Percentiles rank a stretch among this genome's conserved stretches.
Evolutionary conservation across 2,888 invertebrate genomes (phyloP).

Genomic region (Philhelius pedissequus): DNA sequence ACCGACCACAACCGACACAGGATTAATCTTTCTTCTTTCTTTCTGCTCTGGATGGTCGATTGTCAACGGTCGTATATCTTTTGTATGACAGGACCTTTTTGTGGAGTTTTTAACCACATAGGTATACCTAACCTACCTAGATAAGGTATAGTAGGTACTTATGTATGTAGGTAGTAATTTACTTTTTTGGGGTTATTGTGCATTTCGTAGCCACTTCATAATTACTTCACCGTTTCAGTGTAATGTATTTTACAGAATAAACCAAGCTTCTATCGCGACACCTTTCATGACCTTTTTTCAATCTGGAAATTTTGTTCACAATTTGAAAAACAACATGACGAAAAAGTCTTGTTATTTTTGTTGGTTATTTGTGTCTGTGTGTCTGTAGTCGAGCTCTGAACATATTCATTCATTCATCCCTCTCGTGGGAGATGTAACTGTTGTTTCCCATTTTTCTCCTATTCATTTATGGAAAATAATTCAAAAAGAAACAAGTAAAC

Average conservation of each 20-base stretch:
- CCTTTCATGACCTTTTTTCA: conserved; percentile 3
- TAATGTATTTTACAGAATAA: background rate
- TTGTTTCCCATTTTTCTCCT: conserved; percentile 36
- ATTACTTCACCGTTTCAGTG: too few relatives aligned
- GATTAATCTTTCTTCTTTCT: conserved; percentile 30
- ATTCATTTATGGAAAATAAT: conserved; percentile 65
- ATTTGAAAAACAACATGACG: background rate
- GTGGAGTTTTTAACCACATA: background rate
- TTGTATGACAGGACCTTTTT: background rate
- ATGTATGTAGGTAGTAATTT: conserved; percentile 11
- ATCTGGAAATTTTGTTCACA: background rate
- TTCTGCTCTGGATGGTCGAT: background rate
- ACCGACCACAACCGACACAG: background rate
- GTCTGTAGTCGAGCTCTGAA: background rate
- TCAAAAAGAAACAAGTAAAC: conserved; percentile 3
- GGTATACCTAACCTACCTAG: too few relatives aligned
- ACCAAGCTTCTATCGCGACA: background rate
- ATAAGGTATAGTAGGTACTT: too few relatives aligned
- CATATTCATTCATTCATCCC: conserved; percentile 44
- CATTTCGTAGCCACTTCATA: conserved; percentile 18
- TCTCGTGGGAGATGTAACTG: conserved; percentile 57
- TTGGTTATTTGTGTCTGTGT: conserved; percentile 11
- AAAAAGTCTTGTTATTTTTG: background rate
- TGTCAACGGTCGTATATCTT: background rate
- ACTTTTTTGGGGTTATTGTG: conserved; percentile 31